These are phyloP conservation scores for Percopsis omiscomaycus DNA, from an alignment of 2,797 vertebrate species.

Conservation along the genomic window DNA sequence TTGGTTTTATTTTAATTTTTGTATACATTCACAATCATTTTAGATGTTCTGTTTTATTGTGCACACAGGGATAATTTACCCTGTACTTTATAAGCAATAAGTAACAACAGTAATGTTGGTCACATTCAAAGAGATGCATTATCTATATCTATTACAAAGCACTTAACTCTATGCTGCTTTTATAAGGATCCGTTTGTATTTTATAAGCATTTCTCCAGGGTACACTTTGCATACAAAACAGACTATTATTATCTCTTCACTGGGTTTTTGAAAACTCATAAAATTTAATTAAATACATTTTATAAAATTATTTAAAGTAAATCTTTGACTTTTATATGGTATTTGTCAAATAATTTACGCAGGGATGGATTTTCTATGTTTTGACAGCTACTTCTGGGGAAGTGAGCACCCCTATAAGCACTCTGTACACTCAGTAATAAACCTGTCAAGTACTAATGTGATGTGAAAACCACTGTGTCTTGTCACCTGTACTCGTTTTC, in stretches of 20 bases:
- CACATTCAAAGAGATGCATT: conserved; percentile 19
- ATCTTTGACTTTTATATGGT: conserved; percentile 36
- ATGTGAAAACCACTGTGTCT: too few species aligned
- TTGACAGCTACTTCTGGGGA: conserved; percentile 20
- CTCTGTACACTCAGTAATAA: conserved; percentile 17
- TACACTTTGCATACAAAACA: conserved; percentile 19
- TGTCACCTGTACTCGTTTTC: too few species aligned
- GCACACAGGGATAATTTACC: too few species aligned
- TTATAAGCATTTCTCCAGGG: conserved; percentile 28
- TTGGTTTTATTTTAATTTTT: background rate
- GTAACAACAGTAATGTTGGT: background rate
- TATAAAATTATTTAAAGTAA: conserved; percentile 18
- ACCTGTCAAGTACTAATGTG: conserved; percentile 26
- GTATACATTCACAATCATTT: too few species aligned
- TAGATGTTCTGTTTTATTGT: too few species aligned
- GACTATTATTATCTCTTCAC: conserved; percentile 46
- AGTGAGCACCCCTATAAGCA: conserved; percentile 8
- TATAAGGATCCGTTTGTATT: conserved; percentile 26
- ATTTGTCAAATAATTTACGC: conserved; percentile 26
- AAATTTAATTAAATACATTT: conserved; percentile 36
- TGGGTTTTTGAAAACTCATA: conserved; percentile 45
- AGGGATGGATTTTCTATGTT: conserved; percentile 41
- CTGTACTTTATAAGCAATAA: background rate
- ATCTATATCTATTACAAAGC: background rate
- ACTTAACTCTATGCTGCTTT: conserved; percentile 40